A percentile compares a stretch with the other conserved stretches of the same genome.
Evolutionary conservation across 2,797 vertebrate species (phyloP).

Genomic region (Danio kyathit): DNA sequence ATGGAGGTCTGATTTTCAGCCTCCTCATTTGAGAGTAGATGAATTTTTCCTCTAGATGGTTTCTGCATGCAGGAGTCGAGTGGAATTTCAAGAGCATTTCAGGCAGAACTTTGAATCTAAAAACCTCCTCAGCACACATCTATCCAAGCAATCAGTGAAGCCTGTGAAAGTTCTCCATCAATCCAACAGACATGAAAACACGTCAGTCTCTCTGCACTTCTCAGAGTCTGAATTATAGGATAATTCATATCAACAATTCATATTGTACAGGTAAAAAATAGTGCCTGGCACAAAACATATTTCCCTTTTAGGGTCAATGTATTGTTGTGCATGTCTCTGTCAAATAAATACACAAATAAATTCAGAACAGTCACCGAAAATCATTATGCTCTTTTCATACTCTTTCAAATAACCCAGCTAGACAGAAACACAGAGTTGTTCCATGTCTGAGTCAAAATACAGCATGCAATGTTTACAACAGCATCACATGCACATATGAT

Average conservation of each 20-base stretch:
- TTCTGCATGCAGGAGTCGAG: no score
- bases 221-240: background rate
- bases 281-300: no score
- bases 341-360: no score
- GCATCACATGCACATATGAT: background rate
- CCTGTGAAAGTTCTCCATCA: conserved; percentile 18
- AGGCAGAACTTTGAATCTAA: conserved; percentile 3
- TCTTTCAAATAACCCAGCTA: background rate
- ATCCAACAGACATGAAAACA: conserved; percentile 9
- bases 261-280: no score
- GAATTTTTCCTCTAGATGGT: background rate
- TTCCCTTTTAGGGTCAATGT: no score
- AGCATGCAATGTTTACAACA: background rate
- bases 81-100: background rate
- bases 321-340: no score
- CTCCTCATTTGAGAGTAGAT: background rate
- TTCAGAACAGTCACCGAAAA: background rate
- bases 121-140: background rate
- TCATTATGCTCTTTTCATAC: conserved; percentile 1
- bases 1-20: background rate
- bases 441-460: background rate
- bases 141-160: background rate
- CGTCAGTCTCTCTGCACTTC: background rate
- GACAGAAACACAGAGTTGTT: background rate
- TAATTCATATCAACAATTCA: no score